Evolutionary conservation across 2,888 invertebrate genomes (phyloP).

Genomic region (Megaustenia siamemsis): DNA sequence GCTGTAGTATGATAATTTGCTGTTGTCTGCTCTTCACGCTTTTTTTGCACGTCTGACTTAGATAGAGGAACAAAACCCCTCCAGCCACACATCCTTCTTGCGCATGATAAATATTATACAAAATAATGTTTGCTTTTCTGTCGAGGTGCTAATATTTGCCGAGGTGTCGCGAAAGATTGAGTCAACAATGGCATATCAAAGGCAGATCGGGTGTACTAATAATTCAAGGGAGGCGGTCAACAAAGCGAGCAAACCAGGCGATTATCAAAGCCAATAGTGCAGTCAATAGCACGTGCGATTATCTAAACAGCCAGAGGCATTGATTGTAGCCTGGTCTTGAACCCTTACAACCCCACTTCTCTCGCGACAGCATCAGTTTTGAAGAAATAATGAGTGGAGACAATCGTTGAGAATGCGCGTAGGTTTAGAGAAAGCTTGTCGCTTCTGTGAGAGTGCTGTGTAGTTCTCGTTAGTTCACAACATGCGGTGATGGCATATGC

Average conservation of each 20-base stretch:
- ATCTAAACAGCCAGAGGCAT: constrained; percentile 47
- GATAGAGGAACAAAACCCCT: constrained; percentile 33
- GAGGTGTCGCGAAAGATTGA: constrained; percentile 56
- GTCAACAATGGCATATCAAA: constrained; percentile 55
- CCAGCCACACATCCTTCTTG: constrained; percentile 36
- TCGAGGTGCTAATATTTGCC: constrained; percentile 54
- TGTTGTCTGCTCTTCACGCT: background rate
- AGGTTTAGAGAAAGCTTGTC: background rate
- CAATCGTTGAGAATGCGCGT: background rate
- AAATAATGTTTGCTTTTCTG: constrained; percentile 57
- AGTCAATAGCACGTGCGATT: constrained; percentile 51
- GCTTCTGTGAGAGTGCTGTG: background rate
- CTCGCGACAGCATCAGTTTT: background rate
- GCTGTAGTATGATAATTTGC: background rate
- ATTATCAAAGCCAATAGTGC: constrained; percentile 49
- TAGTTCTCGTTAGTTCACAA: background rate
- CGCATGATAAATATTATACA: constrained; percentile 56
- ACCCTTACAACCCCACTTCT: background rate
- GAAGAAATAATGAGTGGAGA: background rate
- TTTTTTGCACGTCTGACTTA: constrained; percentile 5
- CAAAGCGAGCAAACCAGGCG: constrained; percentile 42
- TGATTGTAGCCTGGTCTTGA: constrained; percentile 27
- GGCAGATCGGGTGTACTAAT: constrained; percentile 41
- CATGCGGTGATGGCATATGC: background rate
- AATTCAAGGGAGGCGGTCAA: constrained; percentile 45